Conservation (phyloP, 1,140 invertebrate species). For the Pararge aegeria region DNA sequence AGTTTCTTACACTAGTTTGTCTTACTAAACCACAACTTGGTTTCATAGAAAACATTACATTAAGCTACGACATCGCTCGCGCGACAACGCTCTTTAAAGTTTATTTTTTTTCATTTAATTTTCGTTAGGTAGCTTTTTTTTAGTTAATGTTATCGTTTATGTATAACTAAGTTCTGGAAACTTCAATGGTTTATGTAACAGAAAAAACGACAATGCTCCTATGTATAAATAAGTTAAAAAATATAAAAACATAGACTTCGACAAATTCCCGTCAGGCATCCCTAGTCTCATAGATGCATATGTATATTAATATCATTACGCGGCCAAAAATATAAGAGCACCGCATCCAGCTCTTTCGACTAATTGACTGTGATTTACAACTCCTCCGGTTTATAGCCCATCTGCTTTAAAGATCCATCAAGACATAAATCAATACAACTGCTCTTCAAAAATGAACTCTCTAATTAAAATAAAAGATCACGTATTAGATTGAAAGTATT, state of each 20-base stretch:
- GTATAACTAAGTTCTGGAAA: too few relatives aligned
- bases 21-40: too few relatives aligned
- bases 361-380: constrained; percentile 66
- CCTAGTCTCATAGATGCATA: constrained; percentile 5
- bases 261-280: not conserved
- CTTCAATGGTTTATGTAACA: too few relatives aligned
- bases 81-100: too few relatives aligned
- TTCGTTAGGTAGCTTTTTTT: too few relatives aligned
- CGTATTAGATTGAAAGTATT: constrained; percentile 12
- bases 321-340: constrained; percentile 45
- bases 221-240: too few relatives aligned
- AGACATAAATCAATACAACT: constrained; percentile 23
- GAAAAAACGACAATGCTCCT: too few relatives aligned
- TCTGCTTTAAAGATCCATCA: constrained; percentile 20
- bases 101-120: too few relatives aligned
- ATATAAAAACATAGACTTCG: not conserved
- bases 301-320: constrained; percentile 52
- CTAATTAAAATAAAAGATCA: constrained; percentile 6
- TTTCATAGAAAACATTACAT: too few relatives aligned
- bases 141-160: too few relatives aligned
- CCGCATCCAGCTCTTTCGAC: constrained; percentile 40
- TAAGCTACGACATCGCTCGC: too few relatives aligned
- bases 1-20: too few relatives aligned
- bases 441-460: constrained; percentile 27
- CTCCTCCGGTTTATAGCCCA: constrained; percentile 49